A percentile compares a stretch with the other conserved stretches of the same genome.
phyloP scores from a whole-genome alignment of 2,113 vertebrate genomes.

The Callopanchax toddi region DNA sequence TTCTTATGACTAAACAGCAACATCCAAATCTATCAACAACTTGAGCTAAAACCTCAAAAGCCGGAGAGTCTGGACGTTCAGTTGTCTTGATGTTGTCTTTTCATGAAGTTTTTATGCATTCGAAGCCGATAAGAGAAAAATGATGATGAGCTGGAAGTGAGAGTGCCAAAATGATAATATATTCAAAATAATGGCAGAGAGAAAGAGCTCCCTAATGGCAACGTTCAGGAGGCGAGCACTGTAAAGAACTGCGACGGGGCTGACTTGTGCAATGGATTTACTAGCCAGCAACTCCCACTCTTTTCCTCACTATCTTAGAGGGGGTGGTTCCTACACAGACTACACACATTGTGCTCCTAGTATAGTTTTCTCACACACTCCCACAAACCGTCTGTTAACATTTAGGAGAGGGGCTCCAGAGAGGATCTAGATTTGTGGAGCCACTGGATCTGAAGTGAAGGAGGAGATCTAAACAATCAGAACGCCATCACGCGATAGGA shows the following conservation, averaged over 20 bases:
- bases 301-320: constrained; percentile 30
- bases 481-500: background rate
- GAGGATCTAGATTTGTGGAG: constrained; percentile 52
- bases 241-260: constrained; percentile 46
- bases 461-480: constrained; percentile 22
- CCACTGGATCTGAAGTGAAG: constrained; percentile 27
- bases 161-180: constrained; percentile 70
- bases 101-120: constrained; percentile 60
- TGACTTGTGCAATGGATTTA: constrained; percentile 55
- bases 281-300: constrained; percentile 62
- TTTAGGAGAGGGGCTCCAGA: constrained; percentile 29
- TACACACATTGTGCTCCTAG: constrained; percentile 51
- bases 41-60: constrained; percentile 24
- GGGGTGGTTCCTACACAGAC: constrained; percentile 36
- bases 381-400: constrained; percentile 73
- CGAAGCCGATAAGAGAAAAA: constrained; percentile 52
- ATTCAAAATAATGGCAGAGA: constrained; percentile 62
- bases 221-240: constrained; percentile 46
- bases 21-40: constrained; percentile 6
- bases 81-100: constrained; percentile 45
- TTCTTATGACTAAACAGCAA: background rate
- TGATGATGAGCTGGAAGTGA: constrained; percentile 59
- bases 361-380: constrained; percentile 72
- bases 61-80: constrained; percentile 43
- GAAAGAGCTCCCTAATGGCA: constrained; percentile 61